Evolutionary conservation across 2,888 invertebrate species (phyloP).

Genomic region (Lucinisca nassula): DNA sequence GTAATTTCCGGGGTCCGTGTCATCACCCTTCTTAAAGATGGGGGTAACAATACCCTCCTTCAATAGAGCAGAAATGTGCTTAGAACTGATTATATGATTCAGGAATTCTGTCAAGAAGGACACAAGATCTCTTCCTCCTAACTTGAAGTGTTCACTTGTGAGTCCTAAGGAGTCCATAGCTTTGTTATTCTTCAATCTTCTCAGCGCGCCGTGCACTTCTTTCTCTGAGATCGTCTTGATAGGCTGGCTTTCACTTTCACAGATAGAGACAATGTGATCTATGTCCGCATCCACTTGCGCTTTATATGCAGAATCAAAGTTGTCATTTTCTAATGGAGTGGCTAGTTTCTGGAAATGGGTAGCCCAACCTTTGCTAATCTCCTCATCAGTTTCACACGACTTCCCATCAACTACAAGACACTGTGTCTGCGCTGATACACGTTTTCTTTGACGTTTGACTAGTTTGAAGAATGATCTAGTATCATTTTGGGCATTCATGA

Average conservation of each 20-base stretch:
- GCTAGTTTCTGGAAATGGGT: background rate
- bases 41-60: slow-evolving; percentile 16
- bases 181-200: slow-evolving; percentile 24
- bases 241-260: background rate
- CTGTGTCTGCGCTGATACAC: background rate
- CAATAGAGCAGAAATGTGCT: background rate
- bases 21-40: slow-evolving; percentile 16
- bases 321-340: background rate
- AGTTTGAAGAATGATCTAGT: background rate
- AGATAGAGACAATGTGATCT: background rate
- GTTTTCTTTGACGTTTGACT: background rate
- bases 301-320: background rate
- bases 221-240: background rate
- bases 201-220: background rate
- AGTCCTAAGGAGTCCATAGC: slow-evolving; percentile 3
- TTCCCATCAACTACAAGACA: background rate
- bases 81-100: background rate
- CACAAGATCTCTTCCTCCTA: background rate
- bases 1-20: slow-evolving; percentile 3
- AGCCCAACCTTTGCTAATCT: background rate
- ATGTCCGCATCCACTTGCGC: background rate
- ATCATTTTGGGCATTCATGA: background rate
- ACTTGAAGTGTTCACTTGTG: slow-evolving; percentile 5
- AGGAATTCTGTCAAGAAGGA: background rate
- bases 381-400: background rate